These are phyloP conservation scores for Lasioglossum lativentre DNA, from an alignment of 2,888 invertebrate species.

Conservation along the genomic window DNA sequence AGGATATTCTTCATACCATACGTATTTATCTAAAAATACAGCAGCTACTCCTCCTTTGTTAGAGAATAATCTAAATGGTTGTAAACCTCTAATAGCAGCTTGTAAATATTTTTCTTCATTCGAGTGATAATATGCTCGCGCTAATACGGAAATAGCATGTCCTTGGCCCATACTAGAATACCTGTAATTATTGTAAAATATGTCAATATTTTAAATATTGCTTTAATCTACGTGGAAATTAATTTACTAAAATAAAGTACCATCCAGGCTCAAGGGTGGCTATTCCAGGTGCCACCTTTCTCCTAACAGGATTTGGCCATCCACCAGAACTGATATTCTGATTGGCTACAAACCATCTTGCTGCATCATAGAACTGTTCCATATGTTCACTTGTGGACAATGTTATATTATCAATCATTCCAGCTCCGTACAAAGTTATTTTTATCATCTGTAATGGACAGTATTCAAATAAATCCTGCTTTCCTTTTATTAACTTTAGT, in stretches of 20 bases:
- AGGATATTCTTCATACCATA: slow-evolving; percentile 99
- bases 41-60: slow-evolving; percentile 93
- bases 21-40: slow-evolving; percentile 92
- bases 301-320: slow-evolving; percentile 95
- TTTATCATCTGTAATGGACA: slow-evolving; percentile 85
- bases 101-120: slow-evolving; percentile 91
- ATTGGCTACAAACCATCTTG: slow-evolving; percentile 95
- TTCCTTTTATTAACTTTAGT: background rate
- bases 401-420: slow-evolving; percentile 91
- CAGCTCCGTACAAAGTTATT: slow-evolving; percentile 89
- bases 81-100: slow-evolving; percentile 92
- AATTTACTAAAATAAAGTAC: slow-evolving; percentile 83
- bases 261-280: slow-evolving; percentile 94
- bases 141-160: slow-evolving; percentile 97
- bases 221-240: background rate
- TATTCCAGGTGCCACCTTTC: slow-evolving; percentile 91
- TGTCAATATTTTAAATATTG: background rate
- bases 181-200: slow-evolving; percentile 83
- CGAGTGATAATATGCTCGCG: slow-evolving; percentile 95
- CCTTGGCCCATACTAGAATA: slow-evolving; percentile 99
- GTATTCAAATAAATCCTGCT: background rate
- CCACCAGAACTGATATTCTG: slow-evolving; percentile 95
- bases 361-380: slow-evolving; percentile 96
- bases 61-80: slow-evolving; percentile 91
- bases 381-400: slow-evolving; percentile 94